Conservation (phyloP, 2,797 vertebrate species). For the Melanotaenia boesemani region DNA sequence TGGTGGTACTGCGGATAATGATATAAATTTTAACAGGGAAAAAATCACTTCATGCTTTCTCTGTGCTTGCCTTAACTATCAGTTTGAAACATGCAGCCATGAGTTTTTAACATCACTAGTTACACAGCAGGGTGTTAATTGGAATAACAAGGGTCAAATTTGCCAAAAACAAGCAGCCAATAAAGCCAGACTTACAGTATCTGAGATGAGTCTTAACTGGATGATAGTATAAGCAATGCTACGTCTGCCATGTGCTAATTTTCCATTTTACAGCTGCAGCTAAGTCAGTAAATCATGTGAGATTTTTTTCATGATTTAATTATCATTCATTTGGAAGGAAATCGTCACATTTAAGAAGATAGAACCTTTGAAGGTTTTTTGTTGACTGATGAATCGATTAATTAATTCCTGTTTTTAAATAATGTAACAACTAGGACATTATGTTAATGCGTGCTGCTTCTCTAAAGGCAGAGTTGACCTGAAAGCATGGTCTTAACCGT, state of each 20-base stretch:
- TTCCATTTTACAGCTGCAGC: neutral
- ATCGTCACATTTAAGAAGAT: neutral
- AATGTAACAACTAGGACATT: neutral
- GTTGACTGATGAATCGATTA: neutral
- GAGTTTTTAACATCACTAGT: no score
- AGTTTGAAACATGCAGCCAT: no score
- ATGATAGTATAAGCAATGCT: neutral
- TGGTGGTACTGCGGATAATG: no score
- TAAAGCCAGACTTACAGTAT: neutral
- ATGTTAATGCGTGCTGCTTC: neutral
- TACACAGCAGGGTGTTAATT: neutral
- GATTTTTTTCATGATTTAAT: neutral
- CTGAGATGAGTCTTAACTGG: neutral
- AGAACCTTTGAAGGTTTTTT: neutral
- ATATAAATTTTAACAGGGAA: no score
- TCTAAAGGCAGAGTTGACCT: constrained; percentile 4
- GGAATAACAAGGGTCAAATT: neutral
- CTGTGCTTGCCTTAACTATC: no score
- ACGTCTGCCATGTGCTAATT: neutral
- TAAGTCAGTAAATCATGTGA: neutral
- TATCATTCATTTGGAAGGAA: neutral
- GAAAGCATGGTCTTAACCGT: constrained; percentile 32
- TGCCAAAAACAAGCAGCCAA: neutral
- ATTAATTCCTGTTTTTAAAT: neutral
- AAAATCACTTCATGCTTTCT: no score